These are phyloP conservation scores for Phoeniculus purpureus DNA, from an alignment of 2,797 vertebrate species.

Conservation along the genomic window DNA sequence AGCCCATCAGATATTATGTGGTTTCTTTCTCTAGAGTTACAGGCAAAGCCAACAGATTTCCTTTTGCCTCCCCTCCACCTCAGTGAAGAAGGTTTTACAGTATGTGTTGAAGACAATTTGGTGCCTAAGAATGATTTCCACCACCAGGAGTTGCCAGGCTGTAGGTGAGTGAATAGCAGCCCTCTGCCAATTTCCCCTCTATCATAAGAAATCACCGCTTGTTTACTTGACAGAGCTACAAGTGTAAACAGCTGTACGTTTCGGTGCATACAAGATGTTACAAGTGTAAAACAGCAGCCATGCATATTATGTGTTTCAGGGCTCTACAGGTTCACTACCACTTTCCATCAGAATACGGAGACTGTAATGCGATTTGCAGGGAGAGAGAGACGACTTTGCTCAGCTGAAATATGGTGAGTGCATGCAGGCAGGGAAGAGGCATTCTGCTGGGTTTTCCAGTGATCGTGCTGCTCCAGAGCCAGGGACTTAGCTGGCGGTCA, in stretches of 20 bases:
- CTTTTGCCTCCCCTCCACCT: neutral
- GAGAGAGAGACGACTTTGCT: neutral
- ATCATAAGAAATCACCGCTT: slow-evolving; percentile 57
- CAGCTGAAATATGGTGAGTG: neutral
- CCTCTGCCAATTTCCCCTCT: slow-evolving; percentile 42
- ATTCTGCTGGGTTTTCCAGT: slow-evolving; percentile 3
- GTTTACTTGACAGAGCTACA: slow-evolving; percentile 69
- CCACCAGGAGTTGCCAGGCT: slow-evolving; percentile 37
- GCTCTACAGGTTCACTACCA: slow-evolving; percentile 48
- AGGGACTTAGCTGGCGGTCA: slow-evolving; percentile 26
- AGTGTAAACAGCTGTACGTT: slow-evolving; percentile 69
- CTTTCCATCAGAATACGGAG: slow-evolving; percentile 13
- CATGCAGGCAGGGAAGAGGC: neutral
- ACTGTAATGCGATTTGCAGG: neutral
- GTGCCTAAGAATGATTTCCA: slow-evolving; percentile 53
- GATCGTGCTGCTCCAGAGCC: neutral
- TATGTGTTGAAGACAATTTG: neutral
- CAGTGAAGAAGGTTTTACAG: neutral
- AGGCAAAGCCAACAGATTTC: neutral
- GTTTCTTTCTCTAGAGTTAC: neutral
- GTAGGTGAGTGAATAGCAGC: slow-evolving; percentile 36
- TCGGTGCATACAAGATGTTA: slow-evolving; percentile 65
- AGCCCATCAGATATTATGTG: neutral
- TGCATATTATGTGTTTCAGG: slow-evolving; percentile 40
- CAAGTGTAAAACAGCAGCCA: slow-evolving; percentile 57